Percentiles rank a stretch among this genome's conserved stretches.
Conservation (phyloP, 2,888 invertebrate species). For the Chorisops tibialis region DNA sequence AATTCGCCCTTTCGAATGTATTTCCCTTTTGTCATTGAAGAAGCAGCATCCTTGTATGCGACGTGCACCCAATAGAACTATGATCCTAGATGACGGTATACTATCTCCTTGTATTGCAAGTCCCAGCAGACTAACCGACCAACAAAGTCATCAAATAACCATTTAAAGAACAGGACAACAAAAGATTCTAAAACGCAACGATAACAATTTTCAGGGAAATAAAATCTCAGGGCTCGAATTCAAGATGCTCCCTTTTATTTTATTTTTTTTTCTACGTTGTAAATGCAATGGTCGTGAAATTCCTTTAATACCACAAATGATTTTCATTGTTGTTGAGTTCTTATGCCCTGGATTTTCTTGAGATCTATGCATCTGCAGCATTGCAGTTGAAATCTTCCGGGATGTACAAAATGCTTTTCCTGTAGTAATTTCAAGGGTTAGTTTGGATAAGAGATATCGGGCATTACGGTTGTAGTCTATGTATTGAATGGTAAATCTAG, state of each 20-base stretch:
- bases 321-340: slow-evolving; percentile 3
- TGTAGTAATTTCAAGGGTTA: too few species aligned
- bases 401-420: too few species aligned
- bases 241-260: slow-evolving; percentile 9
- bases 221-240: slow-evolving; percentile 24
- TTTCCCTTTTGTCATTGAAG: slow-evolving; percentile 5
- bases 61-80: too few species aligned
- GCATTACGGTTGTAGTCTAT: too few species aligned
- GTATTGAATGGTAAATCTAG: too few species aligned
- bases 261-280: not conserved
- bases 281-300: slow-evolving; percentile 29
- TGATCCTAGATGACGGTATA: too few species aligned
- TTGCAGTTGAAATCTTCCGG: too few species aligned
- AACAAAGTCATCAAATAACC: slow-evolving; percentile 23
- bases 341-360: too few species aligned
- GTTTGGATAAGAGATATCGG: too few species aligned
- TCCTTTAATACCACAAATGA: slow-evolving; percentile 29
- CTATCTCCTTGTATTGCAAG: not conserved
- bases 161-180: slow-evolving; percentile 7
- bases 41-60: too few species aligned
- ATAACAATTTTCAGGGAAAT: slow-evolving; percentile 31
- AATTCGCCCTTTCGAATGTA: slow-evolving; percentile 1
- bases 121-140: not conserved
- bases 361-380: too few species aligned
- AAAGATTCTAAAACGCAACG: slow-evolving; percentile 13